Evolutionary conservation across 2,888 invertebrate species (phyloP).

Genomic region (Trachelus stipa): DNA sequence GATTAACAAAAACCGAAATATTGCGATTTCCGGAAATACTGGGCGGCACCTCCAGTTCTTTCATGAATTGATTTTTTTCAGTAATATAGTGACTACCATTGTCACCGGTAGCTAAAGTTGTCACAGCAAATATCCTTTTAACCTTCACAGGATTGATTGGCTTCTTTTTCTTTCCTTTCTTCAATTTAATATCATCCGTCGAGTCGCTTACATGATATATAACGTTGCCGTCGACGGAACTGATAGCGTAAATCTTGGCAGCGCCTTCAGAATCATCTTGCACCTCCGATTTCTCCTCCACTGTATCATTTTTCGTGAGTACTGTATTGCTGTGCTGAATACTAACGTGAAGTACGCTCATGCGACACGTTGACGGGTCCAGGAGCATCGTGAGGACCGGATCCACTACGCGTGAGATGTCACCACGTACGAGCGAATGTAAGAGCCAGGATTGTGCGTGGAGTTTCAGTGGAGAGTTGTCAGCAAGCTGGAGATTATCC

Average conservation of each 20-base stretch:
- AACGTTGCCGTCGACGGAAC: slow-evolving; percentile 84
- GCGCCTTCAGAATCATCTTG: slow-evolving; percentile 60
- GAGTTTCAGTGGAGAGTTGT: slow-evolving; percentile 71
- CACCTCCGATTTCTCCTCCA: slow-evolving; percentile 55
- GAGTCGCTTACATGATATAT: slow-evolving; percentile 72
- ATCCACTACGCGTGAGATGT: slow-evolving; percentile 82
- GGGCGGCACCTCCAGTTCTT: slow-evolving; percentile 69
- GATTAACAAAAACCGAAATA: slow-evolving; percentile 77
- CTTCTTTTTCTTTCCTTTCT: slow-evolving; percentile 48
- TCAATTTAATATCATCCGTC: slow-evolving; percentile 54
- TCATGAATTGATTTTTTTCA: slow-evolving; percentile 63
- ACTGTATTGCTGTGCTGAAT: slow-evolving; percentile 69
- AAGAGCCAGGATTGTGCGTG: slow-evolving; percentile 82
- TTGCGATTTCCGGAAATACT: slow-evolving; percentile 68
- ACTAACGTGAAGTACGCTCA: slow-evolving; percentile 81
- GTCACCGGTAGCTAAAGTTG: slow-evolving; percentile 67
- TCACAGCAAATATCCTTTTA: slow-evolving; percentile 70
- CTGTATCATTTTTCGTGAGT: slow-evolving; percentile 52
- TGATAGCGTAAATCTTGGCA: slow-evolving; percentile 82
- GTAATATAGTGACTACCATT: slow-evolving; percentile 66
- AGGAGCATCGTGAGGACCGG: slow-evolving; percentile 81
- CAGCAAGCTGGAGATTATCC: slow-evolving; percentile 74
- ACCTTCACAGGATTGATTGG: slow-evolving; percentile 65
- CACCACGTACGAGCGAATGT: slow-evolving; percentile 79
- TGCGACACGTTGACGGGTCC: slow-evolving; percentile 82